Conservation (phyloP, 2,888 invertebrate genomes). For the Noctuana brunneofusca region DNA sequence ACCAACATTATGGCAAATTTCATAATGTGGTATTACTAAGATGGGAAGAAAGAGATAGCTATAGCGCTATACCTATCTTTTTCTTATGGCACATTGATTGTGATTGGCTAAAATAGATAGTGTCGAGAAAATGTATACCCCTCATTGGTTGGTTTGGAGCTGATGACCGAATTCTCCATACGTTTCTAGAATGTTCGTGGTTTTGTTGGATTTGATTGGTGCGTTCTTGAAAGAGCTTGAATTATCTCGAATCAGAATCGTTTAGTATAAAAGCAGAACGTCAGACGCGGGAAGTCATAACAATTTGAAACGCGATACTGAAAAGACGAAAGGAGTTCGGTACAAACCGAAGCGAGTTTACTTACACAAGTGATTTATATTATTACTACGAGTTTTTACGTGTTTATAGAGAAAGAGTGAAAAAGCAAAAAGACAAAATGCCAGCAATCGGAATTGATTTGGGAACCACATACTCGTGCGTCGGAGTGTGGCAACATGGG, state of each 20-base stretch:
- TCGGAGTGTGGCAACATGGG: constrained; percentile 69
- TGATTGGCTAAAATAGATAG: not conserved
- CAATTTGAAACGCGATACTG: constrained; percentile 64
- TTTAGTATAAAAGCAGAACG: constrained; percentile 54
- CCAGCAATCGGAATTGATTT: constrained; percentile 65
- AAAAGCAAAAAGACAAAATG: constrained; percentile 43
- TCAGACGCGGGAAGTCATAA: constrained; percentile 59
- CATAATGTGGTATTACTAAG: constrained; percentile 2
- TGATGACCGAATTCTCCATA: not conserved
- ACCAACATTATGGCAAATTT: not conserved
- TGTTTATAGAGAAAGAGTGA: constrained; percentile 3
- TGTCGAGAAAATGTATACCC: not conserved
- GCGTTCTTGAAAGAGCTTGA: constrained; percentile 48
- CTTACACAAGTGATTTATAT: not conserved
- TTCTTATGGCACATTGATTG: not conserved
- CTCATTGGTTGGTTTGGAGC: not conserved
- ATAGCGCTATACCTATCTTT: not conserved
- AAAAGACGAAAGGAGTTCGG: constrained; percentile 53
- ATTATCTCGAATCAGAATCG: constrained; percentile 54
- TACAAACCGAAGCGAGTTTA: constrained; percentile 48
- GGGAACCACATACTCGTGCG: constrained; percentile 65
- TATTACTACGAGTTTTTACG: not conserved
- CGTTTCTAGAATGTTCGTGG: constrained; percentile 53
- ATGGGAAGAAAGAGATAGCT: not conserved
- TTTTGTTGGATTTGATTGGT: constrained; percentile 50